These are phyloP conservation scores for Mugil cephalus DNA, from an alignment of 2,113 vertebrate species.

Conservation along the genomic window DNA sequence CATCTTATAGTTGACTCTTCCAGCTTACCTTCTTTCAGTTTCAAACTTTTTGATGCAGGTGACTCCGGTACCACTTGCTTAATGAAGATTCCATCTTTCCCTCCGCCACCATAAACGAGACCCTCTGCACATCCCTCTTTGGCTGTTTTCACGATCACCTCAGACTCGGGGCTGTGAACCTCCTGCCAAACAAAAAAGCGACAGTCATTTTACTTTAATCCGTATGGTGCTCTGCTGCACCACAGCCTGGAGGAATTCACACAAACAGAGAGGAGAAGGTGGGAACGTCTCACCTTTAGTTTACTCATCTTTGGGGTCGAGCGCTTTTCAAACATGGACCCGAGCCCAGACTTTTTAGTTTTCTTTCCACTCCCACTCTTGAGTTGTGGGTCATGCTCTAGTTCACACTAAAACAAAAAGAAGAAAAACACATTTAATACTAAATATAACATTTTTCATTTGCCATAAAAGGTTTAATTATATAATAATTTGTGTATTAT, in stretches of 20 bases:
- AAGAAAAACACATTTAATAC: too few relatives aligned
- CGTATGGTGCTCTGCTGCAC: background rate
- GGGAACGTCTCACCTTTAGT: constrained; percentile 84
- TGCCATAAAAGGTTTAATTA: too few relatives aligned
- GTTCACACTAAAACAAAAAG: constrained; percentile 66
- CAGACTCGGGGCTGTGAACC: constrained; percentile 76
- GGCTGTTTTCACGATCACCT: constrained; percentile 89
- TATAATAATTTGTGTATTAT: too few relatives aligned
- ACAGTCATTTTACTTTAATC: background rate
- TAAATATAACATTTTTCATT: too few relatives aligned
- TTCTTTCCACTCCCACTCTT: constrained; percentile 80
- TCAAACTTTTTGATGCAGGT: constrained; percentile 90
- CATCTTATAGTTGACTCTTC: too few relatives aligned
- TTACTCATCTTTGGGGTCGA: constrained; percentile 86
- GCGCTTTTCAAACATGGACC: constrained; percentile 83
- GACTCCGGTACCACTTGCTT: constrained; percentile 92
- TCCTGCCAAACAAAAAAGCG: constrained; percentile 69
- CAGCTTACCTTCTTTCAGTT: constrained; percentile 90
- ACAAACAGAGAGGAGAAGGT: constrained; percentile 5
- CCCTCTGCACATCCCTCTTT: constrained; percentile 90
- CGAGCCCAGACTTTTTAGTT: constrained; percentile 80
- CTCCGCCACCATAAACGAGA: constrained; percentile 91
- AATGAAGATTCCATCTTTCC: constrained; percentile 91
- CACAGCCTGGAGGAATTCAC: constrained; percentile 3
- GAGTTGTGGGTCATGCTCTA: constrained; percentile 70